A percentile compares a stretch with the other conserved stretches of the same genome.
phyloP scores from a whole-genome alignment of 2,113 vertebrate species.

The Lampris megalopsis region DNA sequence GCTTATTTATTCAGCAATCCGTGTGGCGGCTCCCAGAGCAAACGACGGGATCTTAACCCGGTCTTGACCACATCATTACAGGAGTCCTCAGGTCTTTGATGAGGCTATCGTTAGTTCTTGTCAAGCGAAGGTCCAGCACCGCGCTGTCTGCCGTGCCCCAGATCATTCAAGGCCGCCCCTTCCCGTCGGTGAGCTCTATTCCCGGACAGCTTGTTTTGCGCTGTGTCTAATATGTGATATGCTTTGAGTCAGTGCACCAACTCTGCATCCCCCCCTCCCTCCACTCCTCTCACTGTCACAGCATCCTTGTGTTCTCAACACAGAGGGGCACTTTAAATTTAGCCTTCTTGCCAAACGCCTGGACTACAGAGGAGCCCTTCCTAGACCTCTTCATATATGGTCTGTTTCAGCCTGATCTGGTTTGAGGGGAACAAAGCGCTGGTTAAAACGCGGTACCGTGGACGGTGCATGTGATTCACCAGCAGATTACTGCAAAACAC shows the following conservation, averaged over 20 bases:
- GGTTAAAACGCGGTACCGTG: conserved; percentile 56
- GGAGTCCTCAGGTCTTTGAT: conserved; percentile 12
- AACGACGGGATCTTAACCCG: not conserved
- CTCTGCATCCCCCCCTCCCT: not conserved
- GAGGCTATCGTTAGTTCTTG: not conserved
- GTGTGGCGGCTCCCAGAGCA: not conserved
- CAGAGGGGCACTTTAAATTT: conserved; percentile 22
- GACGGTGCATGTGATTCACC: conserved; percentile 24
- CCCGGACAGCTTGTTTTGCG: conserved; percentile 15
- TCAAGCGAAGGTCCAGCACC: not conserved
- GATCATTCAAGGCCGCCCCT: conserved; percentile 14
- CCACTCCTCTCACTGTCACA: conserved; percentile 25
- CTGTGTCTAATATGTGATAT: conserved; percentile 32
- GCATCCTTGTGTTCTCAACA: conserved; percentile 18
- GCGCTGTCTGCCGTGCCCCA: not conserved
- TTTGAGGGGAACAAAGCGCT: conserved; percentile 22
- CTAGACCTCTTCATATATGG: conserved; percentile 45
- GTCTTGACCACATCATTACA: conserved; percentile 24
- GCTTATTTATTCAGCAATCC: not conserved
- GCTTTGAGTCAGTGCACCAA: conserved; percentile 24
- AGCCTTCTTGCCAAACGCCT: conserved; percentile 23
- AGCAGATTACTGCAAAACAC: conserved; percentile 39
- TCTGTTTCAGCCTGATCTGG: conserved; percentile 22
- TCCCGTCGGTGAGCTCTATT: conserved; percentile 23
- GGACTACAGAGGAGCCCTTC: conserved; percentile 30